Evolutionary conservation across 2,888 invertebrate species (phyloP), one percentile per base, ranked within the genome.

Genomic region (Polydrusus pterygomalis): DNA sequence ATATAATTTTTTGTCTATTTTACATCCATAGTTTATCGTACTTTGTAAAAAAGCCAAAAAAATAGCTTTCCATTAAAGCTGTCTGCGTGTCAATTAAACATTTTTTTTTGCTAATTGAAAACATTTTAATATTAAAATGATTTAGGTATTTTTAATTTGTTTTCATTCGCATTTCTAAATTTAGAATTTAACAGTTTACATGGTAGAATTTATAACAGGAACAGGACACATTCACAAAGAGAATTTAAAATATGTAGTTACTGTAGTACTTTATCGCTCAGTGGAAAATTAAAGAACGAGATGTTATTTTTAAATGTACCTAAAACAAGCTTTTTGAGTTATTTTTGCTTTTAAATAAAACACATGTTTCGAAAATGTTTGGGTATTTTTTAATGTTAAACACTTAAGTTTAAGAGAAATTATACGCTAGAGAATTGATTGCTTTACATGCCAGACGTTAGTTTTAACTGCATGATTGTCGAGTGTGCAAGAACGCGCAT

Each of bases 101-200:
- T 7, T 34, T 34, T 30, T 30, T 9, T 34, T 43, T n/a, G 6
- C 9, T 43, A 43, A 34, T 34, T 34, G 34, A 34, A 43, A 43
- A 43, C 43, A 43, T 43, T 47, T 47, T 47, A 17, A 15, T 17
- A n/a, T 43, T 25, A 25, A 25, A 25, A 5, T 5, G 5, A 6
- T 43, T n/a, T 10, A 7, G 47, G 0, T 30, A n/a, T 54, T 13
- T 34, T 54, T 54, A 20, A 54, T 54, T 54, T 54, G 7, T 9
- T 54, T 25, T 62, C 40, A 43, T 20, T 25, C 8, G 20, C 13
- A 0, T 43, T 3, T 45, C 64, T 47, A 64, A 64, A 64, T 45
- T 45, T 64, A 64, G n/a, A 47, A 25, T 9, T 15, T 45, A 64
- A 64, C 47, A 47, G 64, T 47, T 47, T 47, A 64, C 64, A 25